Conservation (phyloP, 1,140 invertebrate species). For the Ditylenchus dipsaci region DNA sequence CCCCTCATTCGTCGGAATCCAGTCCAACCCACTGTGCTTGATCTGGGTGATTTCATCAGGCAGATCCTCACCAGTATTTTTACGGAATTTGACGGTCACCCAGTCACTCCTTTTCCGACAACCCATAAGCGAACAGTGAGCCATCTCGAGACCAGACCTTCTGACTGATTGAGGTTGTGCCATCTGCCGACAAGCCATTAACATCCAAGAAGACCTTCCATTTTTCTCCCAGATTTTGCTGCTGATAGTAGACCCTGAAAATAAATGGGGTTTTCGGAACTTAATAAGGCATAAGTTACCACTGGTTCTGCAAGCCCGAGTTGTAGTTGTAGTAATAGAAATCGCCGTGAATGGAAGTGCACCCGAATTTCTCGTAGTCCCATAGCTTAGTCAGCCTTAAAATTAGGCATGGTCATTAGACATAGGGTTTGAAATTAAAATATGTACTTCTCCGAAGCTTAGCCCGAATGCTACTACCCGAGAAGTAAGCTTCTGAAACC, state of each 20-base stretch:
- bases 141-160: constrained; percentile 85
- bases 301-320: constrained; percentile 90
- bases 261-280: neutral
- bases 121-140: constrained; percentile 78
- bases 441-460: constrained; percentile 69
- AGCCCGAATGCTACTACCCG: constrained; percentile 70
- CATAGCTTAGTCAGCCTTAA: constrained; percentile 76
- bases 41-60: constrained; percentile 82
- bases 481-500: constrained; percentile 78
- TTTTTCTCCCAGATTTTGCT: constrained; percentile 75
- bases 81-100: constrained; percentile 73
- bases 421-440: too few relatives aligned
- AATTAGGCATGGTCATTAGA: too few relatives aligned
- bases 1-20: constrained; percentile 71
- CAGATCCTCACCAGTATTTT: constrained; percentile 71
- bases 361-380: too few relatives aligned
- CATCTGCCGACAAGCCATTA: constrained; percentile 82
- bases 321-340: too few relatives aligned
- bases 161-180: constrained; percentile 77
- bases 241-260: constrained; percentile 82
- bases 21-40: constrained; percentile 82
- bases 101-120: constrained; percentile 83
- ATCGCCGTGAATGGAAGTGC: too few relatives aligned
- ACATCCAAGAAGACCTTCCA: too few relatives aligned
- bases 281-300: constrained; percentile 64